phyloP scores from a whole-genome alignment of 2,888 invertebrate genomes.

The Euplexia lucipara region DNA sequence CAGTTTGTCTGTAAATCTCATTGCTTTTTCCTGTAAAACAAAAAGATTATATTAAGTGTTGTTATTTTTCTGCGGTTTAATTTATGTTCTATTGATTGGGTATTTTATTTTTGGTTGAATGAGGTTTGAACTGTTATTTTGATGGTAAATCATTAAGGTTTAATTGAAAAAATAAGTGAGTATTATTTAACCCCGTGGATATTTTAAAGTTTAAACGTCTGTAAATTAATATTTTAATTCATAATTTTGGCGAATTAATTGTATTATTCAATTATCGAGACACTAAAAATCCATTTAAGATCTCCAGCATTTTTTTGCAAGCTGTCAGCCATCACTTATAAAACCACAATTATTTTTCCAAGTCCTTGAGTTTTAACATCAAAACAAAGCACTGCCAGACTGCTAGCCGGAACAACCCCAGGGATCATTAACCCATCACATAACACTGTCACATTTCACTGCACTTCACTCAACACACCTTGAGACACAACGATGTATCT shows the following conservation, averaged over 20 bases:
- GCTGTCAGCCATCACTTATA: slow-evolving; percentile 36
- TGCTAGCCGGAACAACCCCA: slow-evolving; percentile 51
- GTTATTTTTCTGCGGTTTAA: not conserved
- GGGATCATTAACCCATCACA: slow-evolving; percentile 62
- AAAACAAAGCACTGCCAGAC: slow-evolving; percentile 43
- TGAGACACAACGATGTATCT: slow-evolving; percentile 93
- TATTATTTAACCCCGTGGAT: not conserved
- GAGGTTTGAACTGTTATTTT: not conserved
- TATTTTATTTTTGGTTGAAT: not conserved
- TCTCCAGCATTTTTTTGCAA: slow-evolving; percentile 9
- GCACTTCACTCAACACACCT: slow-evolving; percentile 92
- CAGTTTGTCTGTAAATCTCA: slow-evolving; percentile 87
- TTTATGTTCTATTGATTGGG: not conserved
- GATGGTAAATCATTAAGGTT: slow-evolving; percentile 36
- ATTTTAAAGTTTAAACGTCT: not conserved
- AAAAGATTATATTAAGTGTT: slow-evolving; percentile 37
- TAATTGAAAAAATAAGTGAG: slow-evolving; percentile 49
- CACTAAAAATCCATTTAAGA: slow-evolving; percentile 2
- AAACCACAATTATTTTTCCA: slow-evolving; percentile 59
- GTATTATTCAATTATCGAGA: slow-evolving; percentile 2
- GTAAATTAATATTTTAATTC: not conserved
- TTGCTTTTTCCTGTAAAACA: slow-evolving; percentile 85
- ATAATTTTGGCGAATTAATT: slow-evolving; percentile 14
- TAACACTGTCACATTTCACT: slow-evolving; percentile 66
- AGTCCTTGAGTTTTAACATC: slow-evolving; percentile 53